These are phyloP conservation scores for Neolamprologus ventralis DNA, from an alignment of 2,113 vertebrate genomes.

Conservation along the genomic window DNA sequence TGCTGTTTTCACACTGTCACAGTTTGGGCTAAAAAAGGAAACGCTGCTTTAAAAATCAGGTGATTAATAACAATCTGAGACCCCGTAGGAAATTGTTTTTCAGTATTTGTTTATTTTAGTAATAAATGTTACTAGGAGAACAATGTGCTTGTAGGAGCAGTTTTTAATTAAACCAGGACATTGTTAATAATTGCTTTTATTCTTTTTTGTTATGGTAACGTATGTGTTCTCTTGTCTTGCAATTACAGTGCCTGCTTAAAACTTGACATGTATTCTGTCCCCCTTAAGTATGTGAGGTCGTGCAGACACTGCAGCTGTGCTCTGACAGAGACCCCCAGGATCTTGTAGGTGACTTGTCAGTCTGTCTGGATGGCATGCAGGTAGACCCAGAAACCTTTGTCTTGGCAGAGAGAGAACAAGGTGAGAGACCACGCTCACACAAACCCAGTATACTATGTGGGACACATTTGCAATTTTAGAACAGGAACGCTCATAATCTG, in stretches of 20 bases:
- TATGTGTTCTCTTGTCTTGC: not conserved
- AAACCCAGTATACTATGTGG: not conserved
- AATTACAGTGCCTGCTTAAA: not conserved
- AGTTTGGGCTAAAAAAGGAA: not conserved
- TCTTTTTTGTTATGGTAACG: accelerated
- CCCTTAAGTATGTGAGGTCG: slow-evolving; percentile 80
- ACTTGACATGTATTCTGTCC: not conserved
- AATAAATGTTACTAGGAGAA: not conserved
- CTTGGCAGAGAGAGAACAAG: slow-evolving; percentile 38
- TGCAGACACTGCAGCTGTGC: slow-evolving; percentile 82
- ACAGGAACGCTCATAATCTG: not conserved
- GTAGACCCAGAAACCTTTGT: slow-evolving; percentile 77
- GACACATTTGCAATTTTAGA: not conserved
- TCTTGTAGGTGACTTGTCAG: slow-evolving; percentile 82
- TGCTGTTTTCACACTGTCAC: not conserved
- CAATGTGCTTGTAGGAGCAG: not conserved
- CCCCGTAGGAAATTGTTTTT: not conserved
- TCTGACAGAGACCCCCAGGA: slow-evolving; percentile 81
- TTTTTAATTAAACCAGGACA: not conserved
- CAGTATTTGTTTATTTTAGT: not conserved
- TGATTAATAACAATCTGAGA: not conserved
- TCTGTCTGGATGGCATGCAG: slow-evolving; percentile 88
- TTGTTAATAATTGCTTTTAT: not conserved
- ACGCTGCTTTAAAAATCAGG: not conserved
- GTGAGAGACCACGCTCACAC: slow-evolving; percentile 57